Conservation (phyloP, 2,888 invertebrate species). For the Drosophila diplacantha region DNA sequence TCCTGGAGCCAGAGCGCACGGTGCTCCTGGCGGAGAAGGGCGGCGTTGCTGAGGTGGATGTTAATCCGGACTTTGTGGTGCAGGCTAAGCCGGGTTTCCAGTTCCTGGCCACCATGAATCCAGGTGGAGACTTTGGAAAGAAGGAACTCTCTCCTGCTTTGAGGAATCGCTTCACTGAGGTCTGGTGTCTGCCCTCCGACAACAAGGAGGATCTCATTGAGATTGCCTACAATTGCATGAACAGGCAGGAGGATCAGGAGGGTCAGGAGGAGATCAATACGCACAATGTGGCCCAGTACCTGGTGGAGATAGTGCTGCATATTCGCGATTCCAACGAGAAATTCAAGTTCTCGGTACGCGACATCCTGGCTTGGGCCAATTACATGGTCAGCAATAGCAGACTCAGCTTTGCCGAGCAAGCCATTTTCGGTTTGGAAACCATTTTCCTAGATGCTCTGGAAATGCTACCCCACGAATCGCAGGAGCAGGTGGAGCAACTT, state of each 20-base stretch:
- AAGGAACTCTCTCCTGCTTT: constrained; percentile 98
- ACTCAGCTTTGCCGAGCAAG: constrained; percentile 81
- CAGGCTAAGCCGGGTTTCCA: constrained; percentile 88
- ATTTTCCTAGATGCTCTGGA: constrained; percentile 95
- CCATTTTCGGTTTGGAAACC: constrained; percentile 93
- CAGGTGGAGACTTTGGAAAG: constrained; percentile 99
- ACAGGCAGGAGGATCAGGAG: constrained; percentile 75
- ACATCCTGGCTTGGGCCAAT: constrained; percentile 93
- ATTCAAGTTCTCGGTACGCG: constrained; percentile 92
- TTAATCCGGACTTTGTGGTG: constrained; percentile 79
- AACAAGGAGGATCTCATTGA: constrained; percentile 85
- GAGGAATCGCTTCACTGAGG: constrained; percentile 98
- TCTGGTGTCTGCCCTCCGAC: constrained; percentile 94
- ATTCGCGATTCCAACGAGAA: constrained; percentile 86
- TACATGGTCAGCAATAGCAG: constrained; percentile 83
- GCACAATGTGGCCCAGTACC: constrained; percentile 82
- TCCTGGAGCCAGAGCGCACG: constrained; percentile 94
- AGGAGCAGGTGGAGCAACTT: constrained; percentile 78
- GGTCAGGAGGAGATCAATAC: constrained; percentile 27
- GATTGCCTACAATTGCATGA: constrained; percentile 90
- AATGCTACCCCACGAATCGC: constrained; percentile 85
- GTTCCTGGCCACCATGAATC: constrained; percentile 99
- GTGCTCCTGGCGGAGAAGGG: constrained; percentile 95
- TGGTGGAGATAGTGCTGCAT: constrained; percentile 90
- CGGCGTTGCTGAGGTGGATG: constrained; percentile 79